These are phyloP conservation scores for Tetramorium bicarinatum DNA, from an alignment of 2,888 invertebrate genomes.

Conservation along the genomic window DNA sequence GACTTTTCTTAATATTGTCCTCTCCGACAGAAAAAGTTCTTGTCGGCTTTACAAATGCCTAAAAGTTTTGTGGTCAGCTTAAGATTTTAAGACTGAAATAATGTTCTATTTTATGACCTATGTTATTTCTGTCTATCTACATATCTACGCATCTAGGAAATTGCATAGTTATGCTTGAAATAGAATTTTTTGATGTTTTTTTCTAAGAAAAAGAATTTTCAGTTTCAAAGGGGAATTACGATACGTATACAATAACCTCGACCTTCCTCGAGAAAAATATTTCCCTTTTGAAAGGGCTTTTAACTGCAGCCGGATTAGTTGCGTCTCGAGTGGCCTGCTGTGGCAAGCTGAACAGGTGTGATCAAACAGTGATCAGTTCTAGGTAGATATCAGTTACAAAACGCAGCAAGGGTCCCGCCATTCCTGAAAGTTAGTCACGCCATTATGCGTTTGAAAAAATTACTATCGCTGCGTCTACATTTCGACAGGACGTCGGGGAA, in stretches of 20 bases:
- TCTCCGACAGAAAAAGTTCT: not conserved
- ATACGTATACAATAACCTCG: not conserved
- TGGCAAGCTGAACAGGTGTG: constrained; percentile 63
- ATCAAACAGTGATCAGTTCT: constrained; percentile 64
- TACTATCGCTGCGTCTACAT: constrained; percentile 54
- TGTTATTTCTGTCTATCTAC: not conserved
- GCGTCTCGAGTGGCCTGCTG: constrained; percentile 12
- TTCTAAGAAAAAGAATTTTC: not conserved
- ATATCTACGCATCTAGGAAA: not conserved
- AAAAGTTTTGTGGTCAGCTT: not conserved
- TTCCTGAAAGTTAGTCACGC: constrained; percentile 47
- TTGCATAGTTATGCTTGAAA: not conserved
- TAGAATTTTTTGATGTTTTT: constrained; percentile 6
- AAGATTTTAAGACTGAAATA: not conserved
- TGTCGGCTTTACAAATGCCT: not conserved
- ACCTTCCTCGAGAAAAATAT: constrained; percentile 21
- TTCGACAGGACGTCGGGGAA: not conserved
- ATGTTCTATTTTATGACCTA: not conserved
- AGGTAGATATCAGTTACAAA: constrained; percentile 77
- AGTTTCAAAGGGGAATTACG: constrained; percentile 2
- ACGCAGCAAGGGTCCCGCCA: constrained; percentile 60
- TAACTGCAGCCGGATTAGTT: constrained; percentile 69
- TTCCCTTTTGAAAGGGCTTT: constrained; percentile 68
- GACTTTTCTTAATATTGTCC: not conserved
- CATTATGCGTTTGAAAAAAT: constrained; percentile 75